A percentile compares a stretch with the other conserved stretches of the same genome.
Evolutionary conservation across 2,797 vertebrate genomes (phyloP).

Genomic region (Pteropus rufus): DNA sequence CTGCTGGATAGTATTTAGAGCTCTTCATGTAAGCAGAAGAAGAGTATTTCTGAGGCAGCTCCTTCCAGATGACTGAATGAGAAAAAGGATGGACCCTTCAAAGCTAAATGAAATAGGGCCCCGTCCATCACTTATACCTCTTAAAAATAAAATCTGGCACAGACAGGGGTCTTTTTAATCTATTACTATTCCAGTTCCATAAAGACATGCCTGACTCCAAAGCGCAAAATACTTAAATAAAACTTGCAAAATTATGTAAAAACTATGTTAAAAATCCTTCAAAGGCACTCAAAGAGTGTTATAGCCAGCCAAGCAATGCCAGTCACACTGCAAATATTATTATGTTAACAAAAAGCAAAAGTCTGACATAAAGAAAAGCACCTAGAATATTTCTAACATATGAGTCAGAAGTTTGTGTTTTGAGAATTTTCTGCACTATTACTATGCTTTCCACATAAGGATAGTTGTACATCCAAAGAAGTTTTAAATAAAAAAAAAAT

Average conservation of each 20-base stretch:
- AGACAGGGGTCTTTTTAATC: neutral
- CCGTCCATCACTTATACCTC: constrained; percentile 29
- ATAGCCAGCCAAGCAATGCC: neutral
- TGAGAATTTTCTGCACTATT: constrained; percentile 40
- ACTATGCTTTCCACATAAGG: neutral
- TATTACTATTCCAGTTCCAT: constrained; percentile 36
- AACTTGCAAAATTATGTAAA: constrained; percentile 51
- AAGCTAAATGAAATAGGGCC: constrained; percentile 47
- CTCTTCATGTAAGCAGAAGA: constrained; percentile 65
- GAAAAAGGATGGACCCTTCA: constrained; percentile 45
- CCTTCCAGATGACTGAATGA: constrained; percentile 47
- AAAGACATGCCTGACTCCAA: constrained; percentile 36
- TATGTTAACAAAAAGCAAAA: constrained; percentile 44
- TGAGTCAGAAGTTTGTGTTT: neutral
- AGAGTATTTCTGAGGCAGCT: constrained; percentile 43
- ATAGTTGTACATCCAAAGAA: neutral
- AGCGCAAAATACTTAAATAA: constrained; percentile 25
- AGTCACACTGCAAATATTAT: constrained; percentile 25
- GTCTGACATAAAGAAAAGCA: constrained; percentile 1
- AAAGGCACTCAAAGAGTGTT: constrained; percentile 17
- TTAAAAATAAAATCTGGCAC: constrained; percentile 39
- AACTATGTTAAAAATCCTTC: constrained; percentile 52
- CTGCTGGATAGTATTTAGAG: constrained; percentile 70
- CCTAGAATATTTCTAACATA: neutral
- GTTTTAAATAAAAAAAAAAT: neutral